phyloP scores from a whole-genome alignment of 1,140 invertebrate genomes.

The Procambarus virginalis region DNA sequence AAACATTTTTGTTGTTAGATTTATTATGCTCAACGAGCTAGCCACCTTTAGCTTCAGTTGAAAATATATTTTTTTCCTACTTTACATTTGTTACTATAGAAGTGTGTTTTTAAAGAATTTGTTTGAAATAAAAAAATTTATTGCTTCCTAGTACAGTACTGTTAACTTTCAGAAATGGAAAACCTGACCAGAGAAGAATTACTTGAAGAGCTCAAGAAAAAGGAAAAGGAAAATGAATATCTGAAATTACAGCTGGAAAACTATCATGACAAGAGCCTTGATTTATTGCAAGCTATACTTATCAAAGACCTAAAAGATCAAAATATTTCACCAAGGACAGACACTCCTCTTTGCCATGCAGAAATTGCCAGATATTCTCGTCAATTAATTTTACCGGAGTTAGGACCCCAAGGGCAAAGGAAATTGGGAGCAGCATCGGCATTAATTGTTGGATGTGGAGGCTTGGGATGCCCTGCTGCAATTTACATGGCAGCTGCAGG shows the following conservation, averaged over 20 bases:
- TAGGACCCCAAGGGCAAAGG: conserved; percentile 84
- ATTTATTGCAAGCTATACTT: neutral
- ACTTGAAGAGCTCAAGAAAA: conserved; percentile 52
- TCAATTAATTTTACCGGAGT: conserved; percentile 89
- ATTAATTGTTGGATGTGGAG: conserved; percentile 95
- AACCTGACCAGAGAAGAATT: conserved; percentile 32
- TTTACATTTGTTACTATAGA: no score
- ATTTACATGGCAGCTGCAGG: conserved; percentile 94
- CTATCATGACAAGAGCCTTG: neutral
- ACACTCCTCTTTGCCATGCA: conserved; percentile 74
- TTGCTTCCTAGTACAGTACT: no score
- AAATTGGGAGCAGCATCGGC: conserved; percentile 84
- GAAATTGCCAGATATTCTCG: conserved; percentile 90
- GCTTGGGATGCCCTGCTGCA: conserved; percentile 93
- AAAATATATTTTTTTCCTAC: no score
- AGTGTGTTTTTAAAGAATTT: no score
- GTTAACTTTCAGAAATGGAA: conserved; percentile 35
- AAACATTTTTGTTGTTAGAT: no score
- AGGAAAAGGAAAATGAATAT: conserved; percentile 38
- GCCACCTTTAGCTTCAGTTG: no score
- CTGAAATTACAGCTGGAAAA: conserved; percentile 33
- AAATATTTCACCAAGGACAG: neutral
- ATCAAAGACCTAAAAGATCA: conserved; percentile 3
- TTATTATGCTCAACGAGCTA: no score
- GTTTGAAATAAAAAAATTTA: no score